Evolutionary conservation across 2,797 vertebrate species (phyloP).

Genomic region (Cyclura pinguis): DNA sequence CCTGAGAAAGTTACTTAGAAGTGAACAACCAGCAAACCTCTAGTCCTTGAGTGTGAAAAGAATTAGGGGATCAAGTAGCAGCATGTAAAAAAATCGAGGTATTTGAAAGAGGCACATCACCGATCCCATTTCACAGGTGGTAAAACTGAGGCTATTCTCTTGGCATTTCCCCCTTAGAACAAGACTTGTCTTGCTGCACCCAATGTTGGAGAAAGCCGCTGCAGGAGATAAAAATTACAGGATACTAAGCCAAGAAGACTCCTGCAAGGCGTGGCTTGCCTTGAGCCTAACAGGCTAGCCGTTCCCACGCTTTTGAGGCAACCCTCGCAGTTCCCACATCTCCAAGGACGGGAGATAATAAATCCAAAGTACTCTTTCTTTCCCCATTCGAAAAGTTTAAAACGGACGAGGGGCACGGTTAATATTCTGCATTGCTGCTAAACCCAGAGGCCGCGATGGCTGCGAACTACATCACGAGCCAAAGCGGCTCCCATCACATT

Average conservation of each 20-base stretch:
- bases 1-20: not conserved
- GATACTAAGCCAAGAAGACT: not conserved
- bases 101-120: not conserved
- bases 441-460: too few species aligned
- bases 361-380: too few species aligned
- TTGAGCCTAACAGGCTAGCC: not conserved
- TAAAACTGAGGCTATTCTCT: too few species aligned
- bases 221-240: not conserved
- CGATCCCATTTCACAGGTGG: not conserved
- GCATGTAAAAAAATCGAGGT: too few species aligned
- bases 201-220: fast-evolving
- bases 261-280: not conserved
- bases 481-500: too few species aligned
- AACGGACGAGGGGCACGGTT: not conserved
- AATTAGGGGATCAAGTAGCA: not conserved
- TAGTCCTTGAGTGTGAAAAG: not conserved
- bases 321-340: not conserved
- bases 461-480: too few species aligned
- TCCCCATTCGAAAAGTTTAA: not conserved
- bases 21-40: not conserved
- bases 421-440: too few species aligned
- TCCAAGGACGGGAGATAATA: not conserved
- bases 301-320: not conserved
- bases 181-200: too few species aligned
- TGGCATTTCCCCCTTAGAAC: not conserved